Conservation (phyloP, 2,113 vertebrate species). For the Scatophagus argus region DNA sequence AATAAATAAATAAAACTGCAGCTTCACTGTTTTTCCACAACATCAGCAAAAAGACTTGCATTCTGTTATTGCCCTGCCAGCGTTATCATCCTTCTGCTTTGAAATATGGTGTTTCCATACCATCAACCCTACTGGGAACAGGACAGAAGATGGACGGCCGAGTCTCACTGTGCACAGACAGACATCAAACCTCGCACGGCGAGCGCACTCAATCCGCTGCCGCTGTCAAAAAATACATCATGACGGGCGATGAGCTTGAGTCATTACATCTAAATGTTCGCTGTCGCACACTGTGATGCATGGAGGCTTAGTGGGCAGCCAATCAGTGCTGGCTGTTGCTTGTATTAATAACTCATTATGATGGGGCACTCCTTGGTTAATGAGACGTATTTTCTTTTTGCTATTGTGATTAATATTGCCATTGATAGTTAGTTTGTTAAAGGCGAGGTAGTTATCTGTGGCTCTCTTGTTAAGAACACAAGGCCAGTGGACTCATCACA, state of each 20-base stretch:
- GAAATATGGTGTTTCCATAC: constrained; percentile 6
- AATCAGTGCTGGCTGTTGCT: constrained; percentile 46
- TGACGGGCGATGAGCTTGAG: constrained; percentile 17
- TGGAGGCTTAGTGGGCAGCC: constrained; percentile 28
- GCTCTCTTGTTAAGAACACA: constrained; percentile 36
- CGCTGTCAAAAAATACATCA: constrained; percentile 7
- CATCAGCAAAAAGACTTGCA: constrained; percentile 18
- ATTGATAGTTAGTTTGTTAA: constrained; percentile 25
- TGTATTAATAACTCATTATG: constrained; percentile 46
- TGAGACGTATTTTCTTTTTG: constrained; percentile 46
- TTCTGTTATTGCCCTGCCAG: constrained; percentile 1
- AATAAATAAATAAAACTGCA: background rate
- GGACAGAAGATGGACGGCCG: background rate
- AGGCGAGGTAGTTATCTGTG: constrained; percentile 13
- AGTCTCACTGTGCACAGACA: background rate
- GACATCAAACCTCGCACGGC: background rate
- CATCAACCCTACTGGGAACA: background rate
- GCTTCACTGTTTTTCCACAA: background rate
- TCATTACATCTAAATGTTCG: constrained; percentile 32
- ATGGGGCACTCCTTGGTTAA: constrained; percentile 54
- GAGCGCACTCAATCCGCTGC: background rate
- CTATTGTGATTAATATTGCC: constrained; percentile 50
- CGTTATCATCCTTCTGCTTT: background rate
- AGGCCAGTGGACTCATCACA: constrained; percentile 1
- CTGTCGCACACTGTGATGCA: constrained; percentile 32